Evolutionary conservation across 2,888 invertebrate genomes (phyloP), one percentile per base, ranked within the genome.

Genomic region (Nymphalis urticae): DNA sequence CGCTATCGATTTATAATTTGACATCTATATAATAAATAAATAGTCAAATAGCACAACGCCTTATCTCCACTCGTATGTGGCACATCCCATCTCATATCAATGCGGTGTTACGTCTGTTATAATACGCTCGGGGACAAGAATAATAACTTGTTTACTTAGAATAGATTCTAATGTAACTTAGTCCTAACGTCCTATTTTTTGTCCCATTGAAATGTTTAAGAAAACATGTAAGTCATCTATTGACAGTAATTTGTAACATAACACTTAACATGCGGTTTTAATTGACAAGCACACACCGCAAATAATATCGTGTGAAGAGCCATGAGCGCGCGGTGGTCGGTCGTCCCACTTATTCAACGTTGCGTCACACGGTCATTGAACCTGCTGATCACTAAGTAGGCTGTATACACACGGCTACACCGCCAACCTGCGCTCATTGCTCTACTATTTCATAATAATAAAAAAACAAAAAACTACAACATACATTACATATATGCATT

Each of bases 331-430:
- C 58, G 42, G 48, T n/a, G 48, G 27, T 53, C 16, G 7, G 59
- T 48, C 65, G 32, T 36, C 66, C 66, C 60, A 69, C 66, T 61
- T 68, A 68, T 13, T 6, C 63, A 36, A 32, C 53, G 65, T 71
- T 71, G 68, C 71, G 63, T 71, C 71, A 71, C 66, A 27, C 62
- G 71, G 68, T 60, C 68, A 51, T 60, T 50, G 71, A 71, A 32
- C 64, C 48, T 19, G 58, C n/a, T 13, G 51, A 32, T 16, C 53
- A 58, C 24, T 50, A 53, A 61, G 63, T 61, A 59, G 56, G 63
- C 53, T 58, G 69, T 58, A 42, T 47, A 51, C 48, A 42, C 13
- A 4, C 42, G 16, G 19, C 21, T 21, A 63, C 32, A 63, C 10
- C 42, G 19, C 42, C 4, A 42, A 36, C 58, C 58, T 58, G 58